phyloP scores from a whole-genome alignment of 1,140 invertebrate genomes.

The Drosophila obscura region DNA sequence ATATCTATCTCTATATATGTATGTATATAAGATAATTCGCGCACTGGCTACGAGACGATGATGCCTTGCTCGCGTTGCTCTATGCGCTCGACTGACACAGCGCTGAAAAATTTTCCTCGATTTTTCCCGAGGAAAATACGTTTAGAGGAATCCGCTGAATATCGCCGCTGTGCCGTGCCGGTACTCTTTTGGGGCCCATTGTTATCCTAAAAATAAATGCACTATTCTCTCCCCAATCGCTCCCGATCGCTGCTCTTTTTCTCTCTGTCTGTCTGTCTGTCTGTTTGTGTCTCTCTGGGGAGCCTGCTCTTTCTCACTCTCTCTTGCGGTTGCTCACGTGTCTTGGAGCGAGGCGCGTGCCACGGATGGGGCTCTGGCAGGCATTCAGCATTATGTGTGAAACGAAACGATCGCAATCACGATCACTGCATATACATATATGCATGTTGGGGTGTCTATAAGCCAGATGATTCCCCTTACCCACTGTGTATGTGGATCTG shows the following conservation, averaged over 20 bases:
- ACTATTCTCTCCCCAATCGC: constrained; percentile 25
- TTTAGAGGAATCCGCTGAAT: constrained; percentile 50
- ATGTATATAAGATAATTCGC: constrained; percentile 55
- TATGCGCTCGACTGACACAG: constrained; percentile 72
- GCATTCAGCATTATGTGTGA: constrained; percentile 50
- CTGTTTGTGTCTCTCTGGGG: constrained; percentile 1
- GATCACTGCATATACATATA: constrained; percentile 34
- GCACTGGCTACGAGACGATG: constrained; percentile 48
- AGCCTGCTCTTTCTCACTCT: constrained; percentile 3
- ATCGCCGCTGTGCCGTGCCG: constrained; percentile 31
- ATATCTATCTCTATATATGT: constrained; percentile 19
- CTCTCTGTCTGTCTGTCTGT: constrained; percentile 26
- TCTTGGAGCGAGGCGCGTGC: constrained; percentile 59
- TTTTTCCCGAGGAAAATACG: constrained; percentile 51
- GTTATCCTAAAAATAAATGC: constrained; percentile 80
- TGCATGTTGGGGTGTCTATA: constrained; percentile 47
- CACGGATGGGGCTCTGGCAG: constrained; percentile 20
- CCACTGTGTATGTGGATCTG: constrained; percentile 9
- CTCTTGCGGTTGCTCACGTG: constrained; percentile 55
- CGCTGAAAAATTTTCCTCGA: constrained; percentile 62
- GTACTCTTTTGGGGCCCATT: constrained; percentile 62
- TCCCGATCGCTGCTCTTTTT: background rate
- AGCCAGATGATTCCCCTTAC: constrained; percentile 4
- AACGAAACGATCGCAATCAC: constrained; percentile 63
- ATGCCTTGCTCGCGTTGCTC: constrained; percentile 71